These are phyloP conservation scores for Abramis brama DNA, from an alignment of 2,113 vertebrate species.

Conservation along the genomic window DNA sequence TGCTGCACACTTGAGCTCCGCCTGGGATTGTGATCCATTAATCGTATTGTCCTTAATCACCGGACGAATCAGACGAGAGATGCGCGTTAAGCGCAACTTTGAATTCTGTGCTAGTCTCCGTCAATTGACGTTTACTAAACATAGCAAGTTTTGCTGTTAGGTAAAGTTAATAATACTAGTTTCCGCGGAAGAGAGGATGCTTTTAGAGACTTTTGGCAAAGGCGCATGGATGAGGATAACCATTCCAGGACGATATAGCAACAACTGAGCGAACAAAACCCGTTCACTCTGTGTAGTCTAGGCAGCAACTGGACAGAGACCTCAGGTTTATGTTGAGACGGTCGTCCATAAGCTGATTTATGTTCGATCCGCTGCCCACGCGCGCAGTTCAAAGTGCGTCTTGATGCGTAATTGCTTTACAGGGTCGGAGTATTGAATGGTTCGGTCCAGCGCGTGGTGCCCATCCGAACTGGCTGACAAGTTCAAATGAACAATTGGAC, in stretches of 20 bases:
- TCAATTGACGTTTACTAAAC: background rate
- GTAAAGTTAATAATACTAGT: background rate
- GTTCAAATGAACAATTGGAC: background rate
- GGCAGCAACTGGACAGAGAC: background rate
- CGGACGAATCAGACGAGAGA: background rate
- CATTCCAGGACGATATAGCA: background rate
- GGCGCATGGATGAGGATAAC: background rate
- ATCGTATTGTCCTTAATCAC: constrained; percentile 18
- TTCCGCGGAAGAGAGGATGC: background rate
- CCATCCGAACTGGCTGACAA: background rate
- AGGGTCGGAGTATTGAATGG: background rate
- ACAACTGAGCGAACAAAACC: background rate
- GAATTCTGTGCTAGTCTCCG: background rate
- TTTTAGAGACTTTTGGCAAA: constrained; percentile 6
- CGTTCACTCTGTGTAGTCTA: background rate
- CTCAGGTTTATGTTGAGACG: constrained; percentile 23
- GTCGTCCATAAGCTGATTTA: constrained; percentile 42
- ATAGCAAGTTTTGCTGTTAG: background rate
- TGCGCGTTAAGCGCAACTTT: constrained; percentile 14
- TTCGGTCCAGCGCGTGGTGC: background rate
- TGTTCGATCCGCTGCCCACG: constrained; percentile 42
- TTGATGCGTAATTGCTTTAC: constrained; percentile 6
- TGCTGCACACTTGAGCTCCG: background rate
- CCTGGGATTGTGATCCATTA: background rate
- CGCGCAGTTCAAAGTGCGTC: constrained; percentile 22